phyloP scores from a whole-genome alignment of 1,140 invertebrate genomes.

The Trichonephila clavipes region DNA sequence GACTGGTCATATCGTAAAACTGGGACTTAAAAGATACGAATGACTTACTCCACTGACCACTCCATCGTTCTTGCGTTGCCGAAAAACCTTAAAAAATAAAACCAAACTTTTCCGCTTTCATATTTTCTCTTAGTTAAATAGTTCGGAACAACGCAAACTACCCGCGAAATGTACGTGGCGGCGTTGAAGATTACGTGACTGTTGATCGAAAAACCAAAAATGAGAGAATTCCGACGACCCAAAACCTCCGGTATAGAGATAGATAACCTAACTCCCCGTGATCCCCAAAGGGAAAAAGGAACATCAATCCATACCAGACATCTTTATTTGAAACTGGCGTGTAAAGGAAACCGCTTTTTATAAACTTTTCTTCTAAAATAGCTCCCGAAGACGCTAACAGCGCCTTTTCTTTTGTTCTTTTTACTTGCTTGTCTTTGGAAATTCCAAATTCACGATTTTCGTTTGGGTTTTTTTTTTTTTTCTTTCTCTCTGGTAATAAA shows the following conservation, averaged over 20 bases:
- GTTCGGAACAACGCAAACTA: slow-evolving; percentile 30
- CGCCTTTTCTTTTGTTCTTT: no score
- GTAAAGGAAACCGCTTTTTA: neutral
- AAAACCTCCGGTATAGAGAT: neutral
- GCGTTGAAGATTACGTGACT: neutral
- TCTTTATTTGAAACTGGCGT: slow-evolving; percentile 4
- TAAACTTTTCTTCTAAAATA: slow-evolving; percentile 19
- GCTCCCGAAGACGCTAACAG: neutral
- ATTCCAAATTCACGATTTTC: neutral
- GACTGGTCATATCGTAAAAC: no score
- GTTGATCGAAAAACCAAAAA: neutral
- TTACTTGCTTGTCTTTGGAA: neutral
- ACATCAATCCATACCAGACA: neutral
- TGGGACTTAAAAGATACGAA: no score
- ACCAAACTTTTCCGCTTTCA: no score
- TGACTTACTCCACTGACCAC: neutral
- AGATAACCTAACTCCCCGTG: neutral
- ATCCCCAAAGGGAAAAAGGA: neutral
- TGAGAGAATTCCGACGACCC: neutral
- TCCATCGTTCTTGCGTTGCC: neutral
- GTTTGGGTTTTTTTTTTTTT: no score
- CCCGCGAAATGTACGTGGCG: slow-evolving; percentile 21
- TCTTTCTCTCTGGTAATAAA: neutral
- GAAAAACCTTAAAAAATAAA: neutral
- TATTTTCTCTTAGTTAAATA: neutral